Evolutionary conservation across 2,113 vertebrate species (phyloP).

Genomic region (Lates calcarifer): DNA sequence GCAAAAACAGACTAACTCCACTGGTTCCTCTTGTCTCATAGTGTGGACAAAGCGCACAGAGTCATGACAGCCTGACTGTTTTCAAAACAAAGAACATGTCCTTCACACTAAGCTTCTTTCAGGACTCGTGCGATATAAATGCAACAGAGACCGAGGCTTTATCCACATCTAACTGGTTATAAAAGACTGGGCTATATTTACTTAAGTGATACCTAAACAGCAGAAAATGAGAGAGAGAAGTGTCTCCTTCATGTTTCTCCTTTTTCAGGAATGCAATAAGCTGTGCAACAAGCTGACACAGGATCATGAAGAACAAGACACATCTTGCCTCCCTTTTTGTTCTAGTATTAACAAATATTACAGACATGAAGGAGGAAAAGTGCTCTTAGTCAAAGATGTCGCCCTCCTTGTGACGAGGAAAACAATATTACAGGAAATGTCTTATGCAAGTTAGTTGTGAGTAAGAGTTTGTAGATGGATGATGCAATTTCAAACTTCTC

Average conservation of each 20-base stretch:
- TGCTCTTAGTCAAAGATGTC: conserved; percentile 11
- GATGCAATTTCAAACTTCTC: conserved; percentile 19
- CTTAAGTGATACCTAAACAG: not conserved
- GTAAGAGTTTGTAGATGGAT: not conserved
- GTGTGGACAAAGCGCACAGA: conserved; percentile 53
- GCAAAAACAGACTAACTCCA: conserved; percentile 74
- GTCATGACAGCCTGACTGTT: conserved; percentile 64
- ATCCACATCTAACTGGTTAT: not conserved
- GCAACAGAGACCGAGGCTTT: conserved; percentile 9
- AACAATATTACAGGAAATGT: not conserved
- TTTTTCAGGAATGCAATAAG: conserved; percentile 48
- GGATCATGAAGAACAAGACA: conserved; percentile 63
- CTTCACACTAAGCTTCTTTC: conserved; percentile 50
- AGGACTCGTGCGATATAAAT: conserved; percentile 1
- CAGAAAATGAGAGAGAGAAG: not conserved
- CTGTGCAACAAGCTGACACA: conserved; percentile 67
- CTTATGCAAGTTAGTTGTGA: not conserved
- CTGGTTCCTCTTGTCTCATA: conserved; percentile 54
- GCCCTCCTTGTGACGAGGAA: not conserved
- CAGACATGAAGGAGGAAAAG: conserved; percentile 3
- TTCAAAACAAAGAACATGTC: conserved; percentile 68
- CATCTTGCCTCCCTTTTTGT: conserved; percentile 53
- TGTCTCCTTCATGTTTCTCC: conserved; percentile 22
- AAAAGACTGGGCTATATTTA: conserved; percentile 15
- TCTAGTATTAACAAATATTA: conserved; percentile 22